phyloP scores from a whole-genome alignment of 2,888 invertebrate species.

The Noctua pronuba region DNA sequence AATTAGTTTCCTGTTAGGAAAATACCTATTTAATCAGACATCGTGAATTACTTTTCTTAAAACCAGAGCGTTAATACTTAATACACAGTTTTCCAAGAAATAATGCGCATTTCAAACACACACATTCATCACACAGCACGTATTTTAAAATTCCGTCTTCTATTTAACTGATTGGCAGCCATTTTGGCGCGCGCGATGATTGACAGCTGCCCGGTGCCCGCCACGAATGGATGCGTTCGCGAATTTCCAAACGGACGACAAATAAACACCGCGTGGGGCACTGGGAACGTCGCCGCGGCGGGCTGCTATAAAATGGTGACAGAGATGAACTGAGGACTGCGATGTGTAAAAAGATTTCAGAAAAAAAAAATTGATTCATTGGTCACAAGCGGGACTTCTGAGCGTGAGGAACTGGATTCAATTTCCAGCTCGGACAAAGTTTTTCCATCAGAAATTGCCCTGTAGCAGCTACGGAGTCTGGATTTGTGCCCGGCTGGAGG shows the following conservation, averaged over 20 bases:
- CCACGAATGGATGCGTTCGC: conserved; percentile 58
- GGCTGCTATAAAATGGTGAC: conserved; percentile 42
- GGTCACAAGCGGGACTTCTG: neutral
- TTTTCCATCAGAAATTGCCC: neutral
- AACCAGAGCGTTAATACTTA: neutral
- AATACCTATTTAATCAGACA: neutral
- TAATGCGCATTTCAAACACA: neutral
- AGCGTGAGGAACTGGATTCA: neutral
- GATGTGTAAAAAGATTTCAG: neutral
- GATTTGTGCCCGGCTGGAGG: too few species aligned
- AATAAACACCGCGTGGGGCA: conserved; percentile 42
- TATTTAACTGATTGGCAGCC: conserved; percentile 43
- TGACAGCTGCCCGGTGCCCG: conserved; percentile 52
- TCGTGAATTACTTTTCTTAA: neutral
- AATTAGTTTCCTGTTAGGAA: neutral
- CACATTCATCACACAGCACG: neutral
- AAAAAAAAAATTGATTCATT: neutral
- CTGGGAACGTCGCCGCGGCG: conserved; percentile 6
- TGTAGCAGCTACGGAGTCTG: too few species aligned
- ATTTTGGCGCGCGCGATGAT: conserved; percentile 48
- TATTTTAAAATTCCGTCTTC: conserved; percentile 15
- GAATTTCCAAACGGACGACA: conserved; percentile 58
- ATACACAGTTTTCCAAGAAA: neutral
- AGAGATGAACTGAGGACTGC: conserved; percentile 32
- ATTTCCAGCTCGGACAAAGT: neutral